These are phyloP conservation scores for Campoplex capitator DNA, from an alignment of 2,888 invertebrate species.

Conservation along the genomic window DNA sequence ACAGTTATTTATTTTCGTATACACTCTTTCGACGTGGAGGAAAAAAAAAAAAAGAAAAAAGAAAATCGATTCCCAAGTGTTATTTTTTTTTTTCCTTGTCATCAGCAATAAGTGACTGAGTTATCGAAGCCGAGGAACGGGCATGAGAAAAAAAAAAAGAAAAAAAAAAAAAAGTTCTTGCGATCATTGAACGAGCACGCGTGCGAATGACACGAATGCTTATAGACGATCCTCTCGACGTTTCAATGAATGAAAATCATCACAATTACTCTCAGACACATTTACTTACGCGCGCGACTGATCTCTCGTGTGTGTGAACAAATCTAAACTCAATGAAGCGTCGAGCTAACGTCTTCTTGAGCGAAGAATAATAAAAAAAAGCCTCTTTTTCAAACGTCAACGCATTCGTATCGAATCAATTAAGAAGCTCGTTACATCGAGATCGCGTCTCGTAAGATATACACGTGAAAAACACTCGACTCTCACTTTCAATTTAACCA, in stretches of 20 bases:
- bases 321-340: conserved; percentile 23
- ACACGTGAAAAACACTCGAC: conserved; percentile 28
- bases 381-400: conserved; percentile 7
- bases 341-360: conserved; percentile 28
- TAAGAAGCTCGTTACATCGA: conserved; percentile 33
- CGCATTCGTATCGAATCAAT: conserved; percentile 32
- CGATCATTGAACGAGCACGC: conserved; percentile 48
- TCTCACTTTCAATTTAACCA: background rate
- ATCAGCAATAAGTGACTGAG: conserved; percentile 20
- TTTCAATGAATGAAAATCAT: conserved; percentile 63
- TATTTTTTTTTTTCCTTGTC: background rate
- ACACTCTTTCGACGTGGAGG: background rate
- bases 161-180: conserved; percentile 8
- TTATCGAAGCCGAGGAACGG: conserved; percentile 31
- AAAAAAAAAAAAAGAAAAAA: background rate
- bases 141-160: background rate
- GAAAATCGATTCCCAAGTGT: background rate
- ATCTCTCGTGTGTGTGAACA: background rate
- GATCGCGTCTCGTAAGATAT: conserved; percentile 40
- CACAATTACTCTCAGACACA: conserved; percentile 37
- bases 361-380: background rate
- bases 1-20: background rate
- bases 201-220: conserved; percentile 30
- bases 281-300: background rate
- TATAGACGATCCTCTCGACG: conserved; percentile 30